Conservation (phyloP, 37 sponge, comb jelly and placozoan genomes). For the Ianthella basta region DNA sequence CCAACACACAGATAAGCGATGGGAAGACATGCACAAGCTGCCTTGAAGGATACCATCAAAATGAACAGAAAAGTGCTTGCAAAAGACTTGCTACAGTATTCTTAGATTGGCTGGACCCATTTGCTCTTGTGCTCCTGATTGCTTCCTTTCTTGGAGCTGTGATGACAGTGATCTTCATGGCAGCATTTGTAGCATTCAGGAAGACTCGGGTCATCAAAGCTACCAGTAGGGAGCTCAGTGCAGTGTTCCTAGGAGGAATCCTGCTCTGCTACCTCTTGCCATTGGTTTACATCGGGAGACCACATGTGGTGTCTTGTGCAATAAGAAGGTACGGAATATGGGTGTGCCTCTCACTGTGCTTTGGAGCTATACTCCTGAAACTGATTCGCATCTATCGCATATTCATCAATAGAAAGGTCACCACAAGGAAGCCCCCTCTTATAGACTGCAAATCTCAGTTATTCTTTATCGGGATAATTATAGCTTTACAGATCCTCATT, state of each 20-base stretch:
- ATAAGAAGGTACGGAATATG: conserved; percentile 44
- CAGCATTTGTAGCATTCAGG: conserved; percentile 36
- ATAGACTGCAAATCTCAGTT: conserved; percentile 24
- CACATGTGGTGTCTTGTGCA: conserved; percentile 47
- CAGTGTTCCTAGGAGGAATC: conserved; percentile 52
- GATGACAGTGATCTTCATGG: conserved; percentile 12
- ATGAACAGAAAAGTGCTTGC: conserved; percentile 45
- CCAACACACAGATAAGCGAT: neutral
- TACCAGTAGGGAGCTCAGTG: conserved; percentile 73
- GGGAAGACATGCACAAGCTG: conserved; percentile 40
- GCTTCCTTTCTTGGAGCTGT: conserved; percentile 47
- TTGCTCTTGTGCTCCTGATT: conserved; percentile 32
- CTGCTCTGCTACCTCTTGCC: conserved; percentile 50
- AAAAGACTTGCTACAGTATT: conserved; percentile 22
- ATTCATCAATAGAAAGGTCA: conserved; percentile 27
- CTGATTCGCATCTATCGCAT: conserved; percentile 63
- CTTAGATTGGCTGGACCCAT: conserved; percentile 13
- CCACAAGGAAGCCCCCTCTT: neutral
- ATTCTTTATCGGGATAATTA: conserved; percentile 22
- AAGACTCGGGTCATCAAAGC: conserved; percentile 60
- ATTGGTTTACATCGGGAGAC: conserved; percentile 41
- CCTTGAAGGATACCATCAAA: conserved; percentile 31
- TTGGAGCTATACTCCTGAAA: conserved; percentile 59
- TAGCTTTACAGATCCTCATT: conserved; percentile 32
- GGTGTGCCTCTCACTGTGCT: conserved; percentile 45